Base-by-base conservation (phyloP, 2,797 vertebrate species). In the Pseudopleuronectes americanus region DNA sequence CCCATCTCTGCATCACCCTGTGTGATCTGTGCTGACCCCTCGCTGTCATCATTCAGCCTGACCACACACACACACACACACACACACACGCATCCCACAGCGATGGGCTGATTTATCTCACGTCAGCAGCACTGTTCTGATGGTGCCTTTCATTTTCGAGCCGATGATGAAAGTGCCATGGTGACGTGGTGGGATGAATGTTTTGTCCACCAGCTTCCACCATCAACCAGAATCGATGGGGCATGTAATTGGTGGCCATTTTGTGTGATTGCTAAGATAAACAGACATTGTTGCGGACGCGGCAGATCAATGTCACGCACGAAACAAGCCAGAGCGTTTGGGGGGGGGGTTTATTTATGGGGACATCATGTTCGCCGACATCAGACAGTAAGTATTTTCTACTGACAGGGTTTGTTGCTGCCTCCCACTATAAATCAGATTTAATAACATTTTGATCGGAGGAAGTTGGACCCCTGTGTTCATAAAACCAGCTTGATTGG, bases 221-320 rank as follows among this genome's bases (percentile, higher is more conserved):
- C 83, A 82, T 87, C 86, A 84, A 79, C 79, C 82, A 76, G 87
- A 87, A 89, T 90, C 87, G 86, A 92, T 90, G 90, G 81, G 79
- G 81, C 89, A 83, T 90, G 87, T 92, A 93, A 92, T 92, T 92
- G 89, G 75, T 26, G 84, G 80, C 82, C 88, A 92, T 88, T 92
- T 92, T 91, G 79, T 86, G 87, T 74, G 88, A 92, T 89, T 90
- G 89, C 86, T 80, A 87, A 85, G 90, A 90, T 91, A 92, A 92
- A 92, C 84, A 90, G 82, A 89, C 87, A 85, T 86, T 86, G 89
- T 85, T 86, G 87, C 61, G 49, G 77, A 84, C 77, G 79, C 60
- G 74, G 69, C 80, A 81, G 85, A 92, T 92, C 90, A 87, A 90
- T 90, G 87, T 88, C 76, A 84, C 16, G 43, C 70, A 81, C 68